Percentiles rank a stretch among this genome's conserved stretches.
phyloP scores from a whole-genome alignment of 2,797 vertebrate species.

The Cuculus canorus region DNA sequence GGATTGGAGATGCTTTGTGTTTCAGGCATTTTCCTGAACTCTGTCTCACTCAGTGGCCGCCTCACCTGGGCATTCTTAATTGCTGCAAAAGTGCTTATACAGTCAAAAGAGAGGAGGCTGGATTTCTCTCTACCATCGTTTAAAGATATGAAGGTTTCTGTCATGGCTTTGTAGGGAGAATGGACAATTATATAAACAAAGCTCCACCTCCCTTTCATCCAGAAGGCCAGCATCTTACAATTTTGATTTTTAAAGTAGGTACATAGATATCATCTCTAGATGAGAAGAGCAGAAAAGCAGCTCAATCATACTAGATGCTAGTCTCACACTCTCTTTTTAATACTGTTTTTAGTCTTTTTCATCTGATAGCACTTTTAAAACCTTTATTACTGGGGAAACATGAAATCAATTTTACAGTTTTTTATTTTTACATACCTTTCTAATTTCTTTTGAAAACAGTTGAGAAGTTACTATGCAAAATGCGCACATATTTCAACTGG shows the following conservation, averaged over 20 bases:
- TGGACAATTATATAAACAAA: background rate
- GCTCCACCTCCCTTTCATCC: background rate
- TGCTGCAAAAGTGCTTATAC: background rate
- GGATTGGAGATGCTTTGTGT: constrained; percentile 13
- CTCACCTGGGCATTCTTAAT: background rate
- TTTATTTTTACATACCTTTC: background rate
- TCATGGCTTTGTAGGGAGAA: background rate
- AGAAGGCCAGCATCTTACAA: background rate
- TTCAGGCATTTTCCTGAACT: background rate
- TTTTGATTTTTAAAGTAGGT: background rate
- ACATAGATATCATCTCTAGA: background rate
- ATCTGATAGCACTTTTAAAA: background rate
- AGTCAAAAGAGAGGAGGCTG: background rate
- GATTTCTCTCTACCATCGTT: background rate
- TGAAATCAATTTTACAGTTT: background rate
- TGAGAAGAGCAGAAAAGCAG: background rate
- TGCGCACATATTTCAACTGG: background rate
- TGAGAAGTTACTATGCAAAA: background rate
- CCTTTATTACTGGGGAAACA: background rate
- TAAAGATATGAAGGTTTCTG: background rate
- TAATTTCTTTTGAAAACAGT: background rate
- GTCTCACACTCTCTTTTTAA: background rate
- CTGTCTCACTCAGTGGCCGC: background rate
- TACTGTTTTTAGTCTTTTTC: background rate
- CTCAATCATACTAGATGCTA: background rate